phyloP scores from a whole-genome alignment of 2,797 vertebrate genomes.

The Falco naumanni region DNA sequence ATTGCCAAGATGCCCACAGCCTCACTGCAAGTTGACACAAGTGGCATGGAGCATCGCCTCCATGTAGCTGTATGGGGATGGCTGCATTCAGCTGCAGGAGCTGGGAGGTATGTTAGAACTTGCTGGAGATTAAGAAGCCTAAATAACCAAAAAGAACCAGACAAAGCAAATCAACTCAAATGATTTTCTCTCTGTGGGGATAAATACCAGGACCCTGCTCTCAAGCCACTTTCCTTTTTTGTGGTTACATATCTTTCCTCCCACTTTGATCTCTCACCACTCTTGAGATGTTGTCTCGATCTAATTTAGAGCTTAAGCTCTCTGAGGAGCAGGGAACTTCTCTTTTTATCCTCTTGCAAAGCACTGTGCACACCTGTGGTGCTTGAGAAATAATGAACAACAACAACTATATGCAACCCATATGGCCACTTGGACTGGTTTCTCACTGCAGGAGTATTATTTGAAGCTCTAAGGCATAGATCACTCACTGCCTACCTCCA shows the following conservation, averaged over 20 bases:
- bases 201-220: neutral
- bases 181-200: neutral
- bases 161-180: neutral
- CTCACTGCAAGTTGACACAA: neutral
- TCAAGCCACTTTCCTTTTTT: neutral
- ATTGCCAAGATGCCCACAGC: neutral
- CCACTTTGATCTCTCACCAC: neutral
- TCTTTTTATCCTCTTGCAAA: neutral
- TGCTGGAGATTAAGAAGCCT: neutral
- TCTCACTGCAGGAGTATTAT: neutral
- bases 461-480: neutral
- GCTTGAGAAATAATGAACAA: neutral
- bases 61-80: fast-evolving
- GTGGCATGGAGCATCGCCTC: fast-evolving
- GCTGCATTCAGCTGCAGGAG: fast-evolving
- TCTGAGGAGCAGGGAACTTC: neutral
- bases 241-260: neutral
- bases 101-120: neutral
- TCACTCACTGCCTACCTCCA: neutral
- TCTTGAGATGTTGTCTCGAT: neutral
- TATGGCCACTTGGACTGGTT: neutral
- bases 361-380: neutral
- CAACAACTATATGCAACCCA: neutral
- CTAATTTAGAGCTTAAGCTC: neutral
- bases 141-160: neutral